Evolutionary conservation across 2,113 vertebrate species (phyloP).

Genomic region (Thalassarche chlororhynchos): DNA sequence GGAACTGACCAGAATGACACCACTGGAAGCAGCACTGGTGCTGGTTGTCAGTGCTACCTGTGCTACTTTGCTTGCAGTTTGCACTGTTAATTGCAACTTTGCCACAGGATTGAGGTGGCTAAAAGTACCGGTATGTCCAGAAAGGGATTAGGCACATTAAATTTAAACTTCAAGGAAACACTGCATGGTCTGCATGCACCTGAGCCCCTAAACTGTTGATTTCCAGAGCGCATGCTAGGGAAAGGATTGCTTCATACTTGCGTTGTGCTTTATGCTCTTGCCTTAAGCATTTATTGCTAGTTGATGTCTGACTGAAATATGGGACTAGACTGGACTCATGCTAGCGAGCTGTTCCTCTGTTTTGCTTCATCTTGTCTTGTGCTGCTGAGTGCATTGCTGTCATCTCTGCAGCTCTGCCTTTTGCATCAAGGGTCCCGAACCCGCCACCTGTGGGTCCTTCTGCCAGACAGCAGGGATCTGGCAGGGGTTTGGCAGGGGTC

Average conservation of each 20-base stretch:
- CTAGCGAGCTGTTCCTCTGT: neutral
- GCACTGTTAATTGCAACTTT: neutral
- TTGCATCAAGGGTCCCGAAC: fast-evolving
- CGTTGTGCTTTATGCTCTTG: neutral
- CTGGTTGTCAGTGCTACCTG: neutral
- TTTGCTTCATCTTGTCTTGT: neutral
- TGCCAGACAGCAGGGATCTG: neutral
- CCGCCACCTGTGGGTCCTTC: neutral
- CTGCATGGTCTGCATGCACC: neutral
- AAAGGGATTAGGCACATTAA: neutral
- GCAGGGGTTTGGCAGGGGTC: neutral
- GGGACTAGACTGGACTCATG: neutral
- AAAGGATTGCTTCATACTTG: neutral
- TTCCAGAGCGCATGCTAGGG: neutral
- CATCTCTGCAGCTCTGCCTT: neutral
- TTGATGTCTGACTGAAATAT: neutral
- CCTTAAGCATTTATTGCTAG: neutral
- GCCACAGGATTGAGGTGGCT: neutral
- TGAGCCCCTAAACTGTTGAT: neutral
- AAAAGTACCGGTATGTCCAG: neutral
- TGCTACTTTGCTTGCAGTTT: neutral
- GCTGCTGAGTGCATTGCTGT: fast-evolving
- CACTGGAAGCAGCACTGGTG: neutral
- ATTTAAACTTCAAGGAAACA: neutral
- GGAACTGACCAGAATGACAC: fast-evolving